Evolutionary conservation across 2,113 vertebrate species (phyloP), one percentile per base, ranked within the genome.

Genomic region (Athene noctua): DNA sequence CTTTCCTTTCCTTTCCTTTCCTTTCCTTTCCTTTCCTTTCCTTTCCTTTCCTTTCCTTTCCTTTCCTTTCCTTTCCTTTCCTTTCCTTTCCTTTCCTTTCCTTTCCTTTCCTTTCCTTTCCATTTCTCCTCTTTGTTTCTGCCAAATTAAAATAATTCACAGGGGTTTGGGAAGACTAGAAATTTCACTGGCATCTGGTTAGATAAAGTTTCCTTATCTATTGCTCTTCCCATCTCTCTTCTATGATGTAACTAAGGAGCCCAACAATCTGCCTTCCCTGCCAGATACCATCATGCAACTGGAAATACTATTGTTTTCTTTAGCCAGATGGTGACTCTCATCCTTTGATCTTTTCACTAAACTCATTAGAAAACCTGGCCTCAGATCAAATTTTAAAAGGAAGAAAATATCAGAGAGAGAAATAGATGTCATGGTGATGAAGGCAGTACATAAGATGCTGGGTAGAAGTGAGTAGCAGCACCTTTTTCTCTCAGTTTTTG

Each of bases 341-440:
- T 90, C 83, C 83, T 96, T 96, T 97, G 93, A 97, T 97, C 89
- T 74, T 84, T 93, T 94, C 80, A 71, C 94, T 97, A 95, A 96
- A 97, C 96, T 97, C 94, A 96, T 97, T 95, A 96, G 80, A 96
- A 96, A 97, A 96, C 51, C 90, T 97, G 97, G 97, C 92, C 85
- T 95, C 58, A 94, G 91, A 96, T 94, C 96, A 97, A 96, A 87
- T 38, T 51, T 91, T 93, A 83, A 94, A 87, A 90, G 84, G 65
- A 81, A 86, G 15, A 79, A 92, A 87, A 79, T 83, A 71, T 67
- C 49, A 44, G 59, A 86, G n/a, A 47, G 40, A 86, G n/a, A 93
- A 88, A 93, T 88, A 88, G 77, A 96, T 77, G 44, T 23, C 38
- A 29, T 21, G 4, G 21, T 81, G 63, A 74, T 86, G 47, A 95